Conservation (phyloP, 2,888 invertebrate species). For the Thera britannica region DNA sequence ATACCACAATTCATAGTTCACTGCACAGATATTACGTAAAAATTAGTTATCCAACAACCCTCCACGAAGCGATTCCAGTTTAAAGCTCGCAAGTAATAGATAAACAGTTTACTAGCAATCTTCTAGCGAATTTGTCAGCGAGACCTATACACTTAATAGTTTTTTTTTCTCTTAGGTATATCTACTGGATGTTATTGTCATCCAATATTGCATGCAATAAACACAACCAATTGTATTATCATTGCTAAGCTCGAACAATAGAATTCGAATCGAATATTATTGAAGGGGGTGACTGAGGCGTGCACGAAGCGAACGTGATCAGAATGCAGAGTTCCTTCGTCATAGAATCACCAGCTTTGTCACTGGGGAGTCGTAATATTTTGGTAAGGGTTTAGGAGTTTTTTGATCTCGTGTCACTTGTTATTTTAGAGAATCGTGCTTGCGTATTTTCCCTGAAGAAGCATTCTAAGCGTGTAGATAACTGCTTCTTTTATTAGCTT, state of each 20-base stretch:
- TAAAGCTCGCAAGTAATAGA: too few species aligned
- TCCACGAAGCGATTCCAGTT: too few species aligned
- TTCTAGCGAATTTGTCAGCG: not conserved
- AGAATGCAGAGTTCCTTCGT: conserved; percentile 43
- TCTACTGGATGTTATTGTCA: not conserved
- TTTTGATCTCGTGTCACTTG: conserved; percentile 1
- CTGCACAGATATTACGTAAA: too few species aligned
- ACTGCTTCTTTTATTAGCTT: too few species aligned
- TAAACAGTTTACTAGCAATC: too few species aligned
- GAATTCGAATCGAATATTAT: conserved; percentile 58
- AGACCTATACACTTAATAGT: not conserved
- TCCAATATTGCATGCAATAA: not conserved
- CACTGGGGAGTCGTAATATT: not conserved
- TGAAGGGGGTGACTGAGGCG: conserved; percentile 49
- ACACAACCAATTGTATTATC: conserved; percentile 10
- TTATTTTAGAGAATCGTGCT: not conserved
- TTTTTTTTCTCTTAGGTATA: not conserved
- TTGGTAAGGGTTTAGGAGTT: not conserved
- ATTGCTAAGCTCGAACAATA: conserved; percentile 50
- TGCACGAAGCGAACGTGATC: conserved; percentile 54
- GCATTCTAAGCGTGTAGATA: not conserved
- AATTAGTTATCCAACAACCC: too few species aligned
- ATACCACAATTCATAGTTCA: too few species aligned
- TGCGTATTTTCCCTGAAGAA: not conserved
- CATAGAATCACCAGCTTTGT: conserved; percentile 5